Evolutionary conservation across 2,113 vertebrate genomes (phyloP).

Genomic region (Oxygymnocypris stewartii): DNA sequence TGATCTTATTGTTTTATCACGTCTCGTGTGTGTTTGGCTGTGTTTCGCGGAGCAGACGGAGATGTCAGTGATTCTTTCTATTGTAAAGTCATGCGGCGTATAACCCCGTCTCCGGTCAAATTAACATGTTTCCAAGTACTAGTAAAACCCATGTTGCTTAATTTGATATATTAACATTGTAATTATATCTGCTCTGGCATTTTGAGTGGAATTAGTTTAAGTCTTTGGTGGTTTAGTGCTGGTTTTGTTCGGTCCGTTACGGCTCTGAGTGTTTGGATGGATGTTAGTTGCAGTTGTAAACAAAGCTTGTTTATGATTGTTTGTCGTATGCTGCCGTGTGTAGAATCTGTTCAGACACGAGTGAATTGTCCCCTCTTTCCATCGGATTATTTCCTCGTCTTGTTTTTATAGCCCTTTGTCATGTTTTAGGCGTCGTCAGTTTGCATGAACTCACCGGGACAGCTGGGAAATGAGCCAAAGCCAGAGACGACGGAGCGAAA

Average conservation of each 20-base stretch:
- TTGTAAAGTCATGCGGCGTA: too few species aligned
- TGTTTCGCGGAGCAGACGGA: too few species aligned
- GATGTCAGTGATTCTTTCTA: too few species aligned
- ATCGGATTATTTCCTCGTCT: not conserved
- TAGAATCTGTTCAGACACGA: not conserved
- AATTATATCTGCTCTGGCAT: not conserved
- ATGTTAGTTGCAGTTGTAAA: not conserved
- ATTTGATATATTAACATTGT: not conserved
- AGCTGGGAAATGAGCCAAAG: constrained; percentile 1
- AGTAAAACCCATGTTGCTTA: not conserved
- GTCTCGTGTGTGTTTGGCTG: too few species aligned
- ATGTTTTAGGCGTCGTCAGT: not conserved
- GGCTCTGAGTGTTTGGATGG: not conserved
- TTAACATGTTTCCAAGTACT: not conserved
- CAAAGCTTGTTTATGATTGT: not conserved
- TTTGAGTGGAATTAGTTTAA: not conserved
- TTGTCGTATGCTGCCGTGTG: not conserved
- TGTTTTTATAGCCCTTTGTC: constrained; percentile 5
- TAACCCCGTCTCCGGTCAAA: not conserved
- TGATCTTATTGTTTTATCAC: too few species aligned
- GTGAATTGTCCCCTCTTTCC: not conserved
- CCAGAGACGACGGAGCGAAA: not conserved
- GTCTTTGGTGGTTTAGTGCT: not conserved
- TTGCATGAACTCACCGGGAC: not conserved
- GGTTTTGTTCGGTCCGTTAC: not conserved